phyloP scores from a whole-genome alignment of 2,888 invertebrate genomes.

The Agonopterix subpropinquella region DNA sequence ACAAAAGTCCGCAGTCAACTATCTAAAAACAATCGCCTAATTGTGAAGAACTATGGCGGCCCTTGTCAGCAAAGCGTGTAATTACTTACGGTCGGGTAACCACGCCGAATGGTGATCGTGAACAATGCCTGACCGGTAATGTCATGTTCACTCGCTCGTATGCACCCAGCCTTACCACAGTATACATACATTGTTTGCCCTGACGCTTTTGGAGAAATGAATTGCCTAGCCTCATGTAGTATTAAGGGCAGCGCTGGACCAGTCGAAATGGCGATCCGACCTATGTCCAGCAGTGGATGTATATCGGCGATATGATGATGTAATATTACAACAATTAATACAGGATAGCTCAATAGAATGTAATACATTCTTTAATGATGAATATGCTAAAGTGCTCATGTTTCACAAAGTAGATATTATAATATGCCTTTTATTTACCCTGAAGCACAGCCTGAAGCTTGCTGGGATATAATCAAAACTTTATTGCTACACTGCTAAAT shows the following conservation, averaged over 20 bases:
- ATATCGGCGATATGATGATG: too few species aligned
- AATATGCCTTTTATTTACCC: too few species aligned
- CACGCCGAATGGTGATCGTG: slow-evolving; percentile 17
- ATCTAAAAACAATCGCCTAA: slow-evolving; percentile 5
- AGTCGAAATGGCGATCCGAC: too few species aligned
- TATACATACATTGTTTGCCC: slow-evolving; percentile 12
- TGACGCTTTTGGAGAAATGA: not conserved
- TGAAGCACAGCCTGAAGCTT: not conserved
- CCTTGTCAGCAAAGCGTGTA: slow-evolving; percentile 33
- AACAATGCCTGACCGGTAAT: slow-evolving; percentile 27
- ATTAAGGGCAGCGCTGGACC: too few species aligned
- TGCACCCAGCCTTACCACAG: slow-evolving; percentile 28
- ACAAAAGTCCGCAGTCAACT: not conserved
- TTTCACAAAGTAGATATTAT: too few species aligned
- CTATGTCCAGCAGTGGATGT: too few species aligned
- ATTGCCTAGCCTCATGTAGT: not conserved
- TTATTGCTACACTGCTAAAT: too few species aligned
- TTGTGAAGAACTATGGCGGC: slow-evolving; percentile 6
- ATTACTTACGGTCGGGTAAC: slow-evolving; percentile 25
- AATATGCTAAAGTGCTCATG: too few species aligned
- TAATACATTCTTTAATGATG: too few species aligned
- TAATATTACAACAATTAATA: too few species aligned
- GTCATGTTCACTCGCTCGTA: slow-evolving; percentile 23
- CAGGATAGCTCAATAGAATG: too few species aligned
- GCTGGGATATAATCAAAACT: too few species aligned